Percentiles rank a stretch among this genome's conserved stretches.
Conservation (phyloP, 2,888 invertebrate genomes). For the Caenorhabditis afra region DNA sequence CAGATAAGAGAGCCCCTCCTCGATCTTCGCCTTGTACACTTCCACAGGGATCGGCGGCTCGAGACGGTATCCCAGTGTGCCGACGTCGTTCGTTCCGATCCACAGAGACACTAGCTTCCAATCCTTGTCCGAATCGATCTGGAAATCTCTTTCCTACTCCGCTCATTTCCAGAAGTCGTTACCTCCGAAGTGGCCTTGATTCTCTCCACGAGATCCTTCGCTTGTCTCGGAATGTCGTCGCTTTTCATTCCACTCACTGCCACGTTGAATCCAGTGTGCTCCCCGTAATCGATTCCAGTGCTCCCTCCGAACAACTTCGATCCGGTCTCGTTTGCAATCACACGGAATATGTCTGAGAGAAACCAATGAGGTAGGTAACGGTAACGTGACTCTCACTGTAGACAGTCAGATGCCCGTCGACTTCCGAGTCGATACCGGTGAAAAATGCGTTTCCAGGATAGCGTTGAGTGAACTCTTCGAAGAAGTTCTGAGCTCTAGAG, state of each 20-base stretch:
- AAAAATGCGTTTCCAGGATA: slow-evolving; percentile 54
- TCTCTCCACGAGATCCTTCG: slow-evolving; percentile 38
- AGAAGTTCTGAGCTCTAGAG: slow-evolving; percentile 28
- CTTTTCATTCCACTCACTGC: slow-evolving; percentile 68
- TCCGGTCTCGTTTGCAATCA: slow-evolving; percentile 84
- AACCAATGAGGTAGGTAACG: too few species aligned
- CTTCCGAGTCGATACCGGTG: slow-evolving; percentile 45
- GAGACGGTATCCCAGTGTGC: slow-evolving; percentile 37
- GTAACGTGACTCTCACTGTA: slow-evolving; percentile 37
- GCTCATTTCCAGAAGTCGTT: not conserved
- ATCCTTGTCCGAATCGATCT: slow-evolving; percentile 64
- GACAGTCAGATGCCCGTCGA: slow-evolving; percentile 49
- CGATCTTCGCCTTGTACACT: slow-evolving; percentile 54
- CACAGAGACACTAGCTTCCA: slow-evolving; percentile 75
- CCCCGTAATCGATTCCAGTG: slow-evolving; percentile 84
- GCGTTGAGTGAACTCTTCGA: slow-evolving; percentile 13
- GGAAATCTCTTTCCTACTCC: not conserved
- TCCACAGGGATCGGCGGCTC: slow-evolving; percentile 37
- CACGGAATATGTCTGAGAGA: slow-evolving; percentile 84
- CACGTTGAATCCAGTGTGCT: slow-evolving; percentile 59
- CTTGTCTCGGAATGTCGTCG: slow-evolving; percentile 69
- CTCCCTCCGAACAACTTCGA: slow-evolving; percentile 86
- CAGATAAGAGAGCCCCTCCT: slow-evolving; percentile 44
- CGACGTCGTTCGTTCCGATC: slow-evolving; percentile 74
- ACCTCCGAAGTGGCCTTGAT: slow-evolving; percentile 21